Evolutionary conservation across 2,113 vertebrate species (phyloP).

Genomic region (Actinemys pallida): DNA sequence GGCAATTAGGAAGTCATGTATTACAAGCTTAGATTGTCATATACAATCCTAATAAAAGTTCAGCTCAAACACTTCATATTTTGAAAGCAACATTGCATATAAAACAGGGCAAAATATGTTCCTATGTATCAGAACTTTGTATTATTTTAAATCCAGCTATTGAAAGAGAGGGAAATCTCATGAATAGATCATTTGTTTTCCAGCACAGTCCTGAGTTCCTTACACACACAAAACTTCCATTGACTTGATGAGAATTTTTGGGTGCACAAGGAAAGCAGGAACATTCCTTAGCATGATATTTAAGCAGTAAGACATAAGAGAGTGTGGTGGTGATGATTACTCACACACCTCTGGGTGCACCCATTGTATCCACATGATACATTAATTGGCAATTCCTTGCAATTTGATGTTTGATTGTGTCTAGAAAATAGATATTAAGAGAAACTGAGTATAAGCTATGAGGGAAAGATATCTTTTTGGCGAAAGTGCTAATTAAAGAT

Average conservation of each 20-base stretch:
- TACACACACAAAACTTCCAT: not conserved
- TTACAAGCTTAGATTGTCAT: not conserved
- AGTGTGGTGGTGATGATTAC: accelerated
- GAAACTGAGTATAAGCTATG: not conserved
- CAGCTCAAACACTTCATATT: not conserved
- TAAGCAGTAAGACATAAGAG: not conserved
- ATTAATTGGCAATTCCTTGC: not conserved
- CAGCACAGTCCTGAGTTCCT: not conserved
- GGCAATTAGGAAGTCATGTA: not conserved
- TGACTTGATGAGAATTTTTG: not conserved
- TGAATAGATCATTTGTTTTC: not conserved
- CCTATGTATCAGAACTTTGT: not conserved
- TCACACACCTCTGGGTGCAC: not conserved
- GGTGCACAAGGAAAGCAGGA: accelerated
- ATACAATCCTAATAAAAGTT: not conserved
- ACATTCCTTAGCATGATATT: accelerated
- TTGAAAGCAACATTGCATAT: not conserved
- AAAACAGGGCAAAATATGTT: not conserved
- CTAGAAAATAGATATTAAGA: not conserved
- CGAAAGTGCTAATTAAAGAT: not conserved
- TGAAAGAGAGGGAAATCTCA: accelerated
- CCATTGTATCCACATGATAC: not conserved
- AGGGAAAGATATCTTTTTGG: not conserved
- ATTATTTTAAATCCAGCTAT: not conserved
- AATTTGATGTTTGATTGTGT: not conserved